These are phyloP conservation scores for Macaria liturata DNA, from an alignment of 2,888 invertebrate genomes.

Conservation along the genomic window DNA sequence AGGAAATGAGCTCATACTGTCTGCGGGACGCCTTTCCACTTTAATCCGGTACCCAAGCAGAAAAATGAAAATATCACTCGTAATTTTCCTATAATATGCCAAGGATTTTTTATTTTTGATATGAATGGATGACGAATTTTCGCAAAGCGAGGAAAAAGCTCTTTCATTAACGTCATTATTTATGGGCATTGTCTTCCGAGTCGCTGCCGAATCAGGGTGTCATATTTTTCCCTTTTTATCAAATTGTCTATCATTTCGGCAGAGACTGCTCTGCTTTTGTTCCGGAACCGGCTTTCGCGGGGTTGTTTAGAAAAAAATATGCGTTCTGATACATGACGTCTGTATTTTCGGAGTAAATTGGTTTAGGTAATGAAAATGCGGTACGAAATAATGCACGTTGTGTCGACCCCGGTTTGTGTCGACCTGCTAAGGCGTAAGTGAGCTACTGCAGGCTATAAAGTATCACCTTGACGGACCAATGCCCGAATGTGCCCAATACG, in stretches of 20 bases:
- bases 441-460: slow-evolving; percentile 3
- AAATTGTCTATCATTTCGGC: slow-evolving; percentile 28
- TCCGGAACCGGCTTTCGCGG: slow-evolving; percentile 3
- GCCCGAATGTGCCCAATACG: slow-evolving; percentile 48
- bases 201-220: slow-evolving; percentile 25
- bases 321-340: no score
- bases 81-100: slow-evolving; percentile 36
- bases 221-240: slow-evolving; percentile 28
- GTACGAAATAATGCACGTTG: no score
- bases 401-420: neutral
- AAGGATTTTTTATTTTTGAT: slow-evolving; percentile 31
- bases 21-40: slow-evolving; percentile 51
- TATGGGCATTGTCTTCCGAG: slow-evolving; percentile 26
- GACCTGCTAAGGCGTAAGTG: neutral
- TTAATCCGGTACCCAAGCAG: slow-evolving; percentile 50
- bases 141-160: slow-evolving; percentile 28
- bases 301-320: no score
- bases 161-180: slow-evolving; percentile 29
- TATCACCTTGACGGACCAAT: slow-evolving; percentile 28
- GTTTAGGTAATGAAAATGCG: no score
- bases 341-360: no score
- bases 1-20: slow-evolving; percentile 63
- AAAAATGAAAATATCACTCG: slow-evolving; percentile 42
- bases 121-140: slow-evolving; percentile 31
- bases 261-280: slow-evolving; percentile 12